Conservation (phyloP, 2,888 invertebrate genomes). For the Papilio elwesi region DNA sequence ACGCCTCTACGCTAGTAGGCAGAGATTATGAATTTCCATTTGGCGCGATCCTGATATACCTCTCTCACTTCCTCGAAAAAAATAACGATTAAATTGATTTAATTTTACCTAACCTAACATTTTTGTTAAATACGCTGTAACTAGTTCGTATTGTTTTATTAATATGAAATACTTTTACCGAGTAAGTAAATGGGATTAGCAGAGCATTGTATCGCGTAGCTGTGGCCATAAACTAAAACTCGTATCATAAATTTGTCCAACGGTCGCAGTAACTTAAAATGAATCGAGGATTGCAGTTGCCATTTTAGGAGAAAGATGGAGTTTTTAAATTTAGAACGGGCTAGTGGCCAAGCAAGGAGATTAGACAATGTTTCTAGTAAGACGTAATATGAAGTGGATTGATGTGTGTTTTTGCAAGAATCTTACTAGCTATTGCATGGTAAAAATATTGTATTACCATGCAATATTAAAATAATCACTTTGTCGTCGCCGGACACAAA, state of each 20-base stretch:
- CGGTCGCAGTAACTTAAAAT: conserved; percentile 33
- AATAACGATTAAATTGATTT: too few species aligned
- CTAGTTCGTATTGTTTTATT: background rate
- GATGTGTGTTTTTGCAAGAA: too few species aligned
- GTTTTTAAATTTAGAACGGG: conserved; percentile 33
- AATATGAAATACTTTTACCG: background rate
- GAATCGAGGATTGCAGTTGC: conserved; percentile 25
- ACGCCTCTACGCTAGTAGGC: too few species aligned
- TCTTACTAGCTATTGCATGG: too few species aligned
- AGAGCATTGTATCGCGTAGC: conserved; percentile 9
- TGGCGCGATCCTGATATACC: too few species aligned
- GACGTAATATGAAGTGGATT: too few species aligned
- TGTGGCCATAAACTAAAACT: conserved; percentile 35
- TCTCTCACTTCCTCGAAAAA: too few species aligned
- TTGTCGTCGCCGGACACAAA: too few species aligned
- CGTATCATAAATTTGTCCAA: conserved; percentile 31
- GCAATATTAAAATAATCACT: too few species aligned
- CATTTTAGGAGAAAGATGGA: conserved; percentile 28
- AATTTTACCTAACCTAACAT: too few species aligned
- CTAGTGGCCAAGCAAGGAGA: conserved; percentile 27
- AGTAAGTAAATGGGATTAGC: conserved; percentile 16
- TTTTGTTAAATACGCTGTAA: background rate
- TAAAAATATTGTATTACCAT: too few species aligned
- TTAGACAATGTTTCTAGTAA: background rate
- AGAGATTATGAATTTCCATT: too few species aligned